Evolutionary conservation across 2,888 invertebrate species (phyloP), one percentile per base, ranked within the genome.

Genomic region (Thecocarcelia acutangulata): DNA sequence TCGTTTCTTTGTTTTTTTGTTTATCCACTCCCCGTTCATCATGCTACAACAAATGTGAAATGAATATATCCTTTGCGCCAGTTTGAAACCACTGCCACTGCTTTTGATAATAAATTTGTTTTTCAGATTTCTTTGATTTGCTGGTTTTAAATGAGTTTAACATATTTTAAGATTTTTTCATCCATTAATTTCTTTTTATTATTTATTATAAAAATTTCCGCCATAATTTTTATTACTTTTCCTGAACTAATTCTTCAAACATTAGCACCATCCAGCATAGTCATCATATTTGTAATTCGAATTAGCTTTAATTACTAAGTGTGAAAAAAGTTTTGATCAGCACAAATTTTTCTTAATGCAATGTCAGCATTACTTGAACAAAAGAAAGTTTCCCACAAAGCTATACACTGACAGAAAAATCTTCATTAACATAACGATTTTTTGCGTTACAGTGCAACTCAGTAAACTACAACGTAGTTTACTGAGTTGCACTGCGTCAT

Each of bases 281-380:
- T 80, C 74, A 75, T 75, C 80, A 75, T 58, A 59, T 37, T 77
- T 63, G 61, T 3, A 24, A 46, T 46, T 40, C 54, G 24, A 12
- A 48, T 19, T 48, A 8, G 17, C 2, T 48, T 17, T 17, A 19
- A n/a, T n/a, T n/a, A n/a, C n/a, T n/a, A n/a, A n/a, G n/a, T n/a
- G n/a, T n/a, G n/a, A n/a, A n/a, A n/a, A n/a, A n/a, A n/a, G n/a
- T n/a, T n/a, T n/a, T n/a, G n/a, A n/a, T n/a, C n/a, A n/a, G n/a
- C n/a, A n/a, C n/a, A n/a, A n/a, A n/a, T n/a, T n/a, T n/a, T n/a
- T n/a, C n/a, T n/a, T n/a, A n/a, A n/a, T n/a, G n/a, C n/a, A n/a
- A n/a, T n/a, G n/a, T n/a, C n/a, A n/a, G n/a, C n/a, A n/a, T n/a
- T n/a, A n/a, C n/a, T n/a, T n/a, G n/a, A n/a, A n/a, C n/a, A n/a